These are phyloP conservation scores for Threskiornis aethiopicus DNA, from an alignment of 2,797 vertebrate genomes.

Conservation along the genomic window DNA sequence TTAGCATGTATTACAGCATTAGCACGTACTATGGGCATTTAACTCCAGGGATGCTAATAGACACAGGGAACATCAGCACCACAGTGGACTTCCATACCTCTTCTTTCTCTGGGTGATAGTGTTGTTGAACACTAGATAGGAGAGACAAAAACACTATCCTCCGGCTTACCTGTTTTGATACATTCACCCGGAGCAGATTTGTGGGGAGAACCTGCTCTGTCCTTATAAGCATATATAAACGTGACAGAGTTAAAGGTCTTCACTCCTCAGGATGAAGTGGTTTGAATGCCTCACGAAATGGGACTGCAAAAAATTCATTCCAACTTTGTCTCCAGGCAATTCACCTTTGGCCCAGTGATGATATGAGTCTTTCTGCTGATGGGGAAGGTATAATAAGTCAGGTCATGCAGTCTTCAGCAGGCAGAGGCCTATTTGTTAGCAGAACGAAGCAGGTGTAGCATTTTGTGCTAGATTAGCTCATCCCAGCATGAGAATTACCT, in stretches of 20 bases:
- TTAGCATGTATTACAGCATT: neutral
- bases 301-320: conserved; percentile 95
- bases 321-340: conserved; percentile 91
- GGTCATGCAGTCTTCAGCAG: conserved; percentile 69
- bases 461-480: conserved; percentile 88
- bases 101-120: neutral
- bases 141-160: conserved; percentile 1
- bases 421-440: conserved; percentile 88
- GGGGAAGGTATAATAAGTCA: conserved; percentile 72
- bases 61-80: neutral
- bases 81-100: neutral
- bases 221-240: conserved; percentile 88
- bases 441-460: conserved; percentile 86
- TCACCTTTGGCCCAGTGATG: conserved; percentile 93
- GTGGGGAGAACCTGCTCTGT: conserved; percentile 30
- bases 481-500: conserved; percentile 86
- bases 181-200: neutral
- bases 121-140: conserved; percentile 15
- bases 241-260: conserved; percentile 90
- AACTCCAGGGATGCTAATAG: neutral
- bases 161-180: conserved; percentile 7
- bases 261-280: conserved; percentile 88
- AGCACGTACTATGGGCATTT: neutral
- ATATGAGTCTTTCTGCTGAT: conserved; percentile 89
- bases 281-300: conserved; percentile 91